Conservation (phyloP, 2,888 invertebrate genomes). For the Meganola albula region DNA sequence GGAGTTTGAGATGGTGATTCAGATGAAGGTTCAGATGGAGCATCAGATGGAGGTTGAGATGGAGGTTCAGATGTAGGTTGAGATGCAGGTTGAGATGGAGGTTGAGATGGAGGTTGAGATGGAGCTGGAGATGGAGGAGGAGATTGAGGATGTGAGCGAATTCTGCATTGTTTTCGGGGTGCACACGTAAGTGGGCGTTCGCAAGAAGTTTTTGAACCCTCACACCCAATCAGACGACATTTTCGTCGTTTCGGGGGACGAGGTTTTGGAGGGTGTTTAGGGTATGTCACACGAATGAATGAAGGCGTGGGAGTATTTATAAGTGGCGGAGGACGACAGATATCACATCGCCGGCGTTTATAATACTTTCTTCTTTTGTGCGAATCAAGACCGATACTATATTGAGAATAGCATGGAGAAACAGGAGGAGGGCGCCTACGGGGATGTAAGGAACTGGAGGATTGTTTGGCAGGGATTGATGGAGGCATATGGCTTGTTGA, state of each 20-base stretch:
- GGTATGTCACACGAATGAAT: neutral
- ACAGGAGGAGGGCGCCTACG: no score
- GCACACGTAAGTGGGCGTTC: neutral
- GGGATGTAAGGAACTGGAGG: no score
- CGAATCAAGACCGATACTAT: neutral
- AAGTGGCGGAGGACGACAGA: no score
- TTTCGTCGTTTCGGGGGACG: neutral
- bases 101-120: neutral
- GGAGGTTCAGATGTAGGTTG: neutral
- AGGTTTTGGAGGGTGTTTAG: neutral
- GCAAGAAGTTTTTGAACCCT: neutral
- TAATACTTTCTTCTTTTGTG: neutral
- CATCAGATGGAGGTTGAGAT: slow-evolving; percentile 1
- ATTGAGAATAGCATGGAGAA: no score
- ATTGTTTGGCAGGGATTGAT: no score
- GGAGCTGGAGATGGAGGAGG: neutral
- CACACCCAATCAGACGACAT: neutral
- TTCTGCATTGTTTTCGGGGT: neutral
- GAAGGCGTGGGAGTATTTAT: neutral
- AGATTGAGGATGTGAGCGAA: neutral
- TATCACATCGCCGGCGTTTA: no score
- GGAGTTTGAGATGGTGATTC: neutral
- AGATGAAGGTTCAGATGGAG: neutral
- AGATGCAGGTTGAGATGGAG: neutral
- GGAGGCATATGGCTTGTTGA: no score